These are phyloP conservation scores for Microtus montanus DNA, from an alignment of 2,113 vertebrate species.

Conservation along the genomic window DNA sequence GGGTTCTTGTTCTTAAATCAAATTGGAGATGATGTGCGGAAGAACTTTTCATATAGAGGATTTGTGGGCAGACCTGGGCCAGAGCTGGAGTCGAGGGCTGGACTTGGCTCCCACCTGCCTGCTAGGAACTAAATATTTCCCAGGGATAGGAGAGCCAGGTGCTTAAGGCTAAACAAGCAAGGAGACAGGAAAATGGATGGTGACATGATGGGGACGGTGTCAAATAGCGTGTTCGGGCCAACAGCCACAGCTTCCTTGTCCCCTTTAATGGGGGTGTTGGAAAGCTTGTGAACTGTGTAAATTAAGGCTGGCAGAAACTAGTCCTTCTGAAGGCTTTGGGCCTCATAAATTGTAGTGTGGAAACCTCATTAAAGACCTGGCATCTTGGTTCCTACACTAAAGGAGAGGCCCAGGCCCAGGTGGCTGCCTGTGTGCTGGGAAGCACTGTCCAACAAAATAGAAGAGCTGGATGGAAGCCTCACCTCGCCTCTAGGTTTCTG, in stretches of 20 bases:
- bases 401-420: conserved; percentile 6
- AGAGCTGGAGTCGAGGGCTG: background rate
- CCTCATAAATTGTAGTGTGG: conserved; percentile 83
- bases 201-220: background rate
- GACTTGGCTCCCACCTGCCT: background rate
- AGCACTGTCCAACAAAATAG: background rate
- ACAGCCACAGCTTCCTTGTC: background rate
- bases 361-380: conserved; percentile 82
- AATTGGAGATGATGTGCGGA: background rate
- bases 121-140: background rate
- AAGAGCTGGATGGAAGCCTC: background rate
- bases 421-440: too few species aligned
- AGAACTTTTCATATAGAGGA: background rate
- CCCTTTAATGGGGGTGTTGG: conserved; percentile 70
- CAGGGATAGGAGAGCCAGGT: background rate
- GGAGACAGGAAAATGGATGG: conserved; percentile 11
- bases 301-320: conserved; percentile 84
- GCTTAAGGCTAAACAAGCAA: background rate
- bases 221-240: background rate
- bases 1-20: conserved; percentile 1
- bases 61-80: background rate
- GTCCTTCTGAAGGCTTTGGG: conserved; percentile 70
- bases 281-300: conserved; percentile 81
- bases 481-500: background rate
- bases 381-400: conserved; percentile 75